Evolutionary conservation across 2,113 vertebrate species (phyloP).

Genomic region (Eudyptes chrysolophus): DNA sequence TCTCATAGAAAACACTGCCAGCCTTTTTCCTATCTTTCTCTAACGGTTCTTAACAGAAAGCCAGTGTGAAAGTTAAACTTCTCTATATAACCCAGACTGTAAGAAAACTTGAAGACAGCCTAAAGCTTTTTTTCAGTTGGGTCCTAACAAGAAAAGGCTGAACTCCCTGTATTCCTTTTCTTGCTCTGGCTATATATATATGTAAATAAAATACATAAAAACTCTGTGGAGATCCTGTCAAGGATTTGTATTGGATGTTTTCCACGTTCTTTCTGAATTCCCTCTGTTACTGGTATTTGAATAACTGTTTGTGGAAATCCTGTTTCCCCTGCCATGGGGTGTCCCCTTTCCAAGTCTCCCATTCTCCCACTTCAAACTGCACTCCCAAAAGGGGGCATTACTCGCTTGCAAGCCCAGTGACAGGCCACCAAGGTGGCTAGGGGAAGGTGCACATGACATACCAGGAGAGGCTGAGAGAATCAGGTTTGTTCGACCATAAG

Average conservation of each 20-base stretch:
- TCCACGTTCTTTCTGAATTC: background rate
- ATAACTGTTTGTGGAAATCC: background rate
- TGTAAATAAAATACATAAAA: background rate
- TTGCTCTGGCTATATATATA: background rate
- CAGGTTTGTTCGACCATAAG: background rate
- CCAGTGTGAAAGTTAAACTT: background rate
- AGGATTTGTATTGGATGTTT: background rate
- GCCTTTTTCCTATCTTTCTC: background rate
- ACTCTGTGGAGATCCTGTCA: background rate
- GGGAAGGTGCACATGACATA: background rate
- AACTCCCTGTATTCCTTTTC: background rate
- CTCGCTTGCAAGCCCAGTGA: background rate
- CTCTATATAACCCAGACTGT: background rate
- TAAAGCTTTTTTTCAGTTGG: background rate
- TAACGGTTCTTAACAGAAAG: slow-evolving; percentile 42
- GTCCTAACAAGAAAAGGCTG: background rate
- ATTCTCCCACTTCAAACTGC: background rate
- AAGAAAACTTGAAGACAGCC: background rate
- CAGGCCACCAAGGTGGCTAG: background rate
- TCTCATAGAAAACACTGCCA: slow-evolving; percentile 7
- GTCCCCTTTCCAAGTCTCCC: background rate
- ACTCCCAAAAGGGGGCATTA: background rate
- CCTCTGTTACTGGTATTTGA: background rate
- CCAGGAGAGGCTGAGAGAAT: background rate
- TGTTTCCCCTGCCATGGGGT: background rate